phyloP scores from a whole-genome alignment of 1,140 invertebrate species.

The Bombus affinis region DNA sequence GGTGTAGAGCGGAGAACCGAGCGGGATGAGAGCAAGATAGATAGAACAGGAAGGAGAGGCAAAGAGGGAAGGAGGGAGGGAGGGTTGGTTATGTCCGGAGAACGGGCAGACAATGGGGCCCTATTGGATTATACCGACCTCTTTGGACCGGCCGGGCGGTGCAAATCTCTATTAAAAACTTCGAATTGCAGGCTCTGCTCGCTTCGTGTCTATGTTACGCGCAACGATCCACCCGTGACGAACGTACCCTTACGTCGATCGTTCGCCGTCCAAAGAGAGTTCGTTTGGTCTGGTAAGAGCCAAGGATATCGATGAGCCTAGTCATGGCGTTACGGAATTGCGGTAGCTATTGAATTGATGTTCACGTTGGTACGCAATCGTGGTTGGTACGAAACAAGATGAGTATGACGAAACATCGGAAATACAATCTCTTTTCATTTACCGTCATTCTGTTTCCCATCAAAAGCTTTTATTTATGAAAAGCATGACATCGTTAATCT shows the following conservation, averaged over 20 bases:
- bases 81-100: slow-evolving; percentile 62
- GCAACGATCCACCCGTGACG: background rate
- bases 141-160: slow-evolving; percentile 73
- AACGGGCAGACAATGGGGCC: slow-evolving; percentile 77
- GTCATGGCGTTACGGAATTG: too few species aligned
- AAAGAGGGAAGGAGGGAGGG: background rate
- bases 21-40: background rate
- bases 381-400: too few species aligned
- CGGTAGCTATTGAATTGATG: background rate
- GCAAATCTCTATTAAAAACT: slow-evolving; percentile 79
- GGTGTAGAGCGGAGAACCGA: slow-evolving; percentile 20
- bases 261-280: too few species aligned
- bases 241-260: background rate
- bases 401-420: too few species aligned
- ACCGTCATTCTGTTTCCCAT: background rate
- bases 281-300: too few species aligned
- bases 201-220: slow-evolving; percentile 1
- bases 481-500: background rate
- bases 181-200: slow-evolving; percentile 61
- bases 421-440: too few species aligned
- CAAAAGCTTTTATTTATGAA: background rate
- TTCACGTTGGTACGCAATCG: accelerated
- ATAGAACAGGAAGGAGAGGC: background rate
- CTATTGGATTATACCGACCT: slow-evolving; percentile 78
- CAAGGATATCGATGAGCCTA: too few species aligned